Conservation (phyloP, 2,888 invertebrate genomes). For the Phania funesta region DNA sequence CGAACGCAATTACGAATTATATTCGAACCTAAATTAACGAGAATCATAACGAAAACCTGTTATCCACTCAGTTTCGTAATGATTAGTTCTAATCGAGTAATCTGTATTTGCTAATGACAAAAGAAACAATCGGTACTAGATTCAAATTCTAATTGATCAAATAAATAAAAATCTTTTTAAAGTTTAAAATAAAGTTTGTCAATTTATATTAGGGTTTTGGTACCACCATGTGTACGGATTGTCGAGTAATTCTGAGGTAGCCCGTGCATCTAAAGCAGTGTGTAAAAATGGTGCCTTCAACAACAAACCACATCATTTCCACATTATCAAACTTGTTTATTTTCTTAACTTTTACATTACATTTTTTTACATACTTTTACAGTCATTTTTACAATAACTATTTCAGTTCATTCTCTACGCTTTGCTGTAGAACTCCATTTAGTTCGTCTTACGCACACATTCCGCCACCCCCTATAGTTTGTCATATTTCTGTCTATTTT, state of each 20-base stretch:
- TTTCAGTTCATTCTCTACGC: slow-evolving; percentile 10
- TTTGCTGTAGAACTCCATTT: not conserved
- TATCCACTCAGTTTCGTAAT: too few relatives aligned
- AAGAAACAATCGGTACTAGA: too few relatives aligned
- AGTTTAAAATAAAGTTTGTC: too few relatives aligned
- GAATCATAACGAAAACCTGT: too few relatives aligned
- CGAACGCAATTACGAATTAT: too few relatives aligned
- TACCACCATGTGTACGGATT: not conserved
- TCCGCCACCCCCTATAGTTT: not conserved
- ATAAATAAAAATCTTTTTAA: too few relatives aligned
- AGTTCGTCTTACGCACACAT: not conserved
- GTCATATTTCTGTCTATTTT: slow-evolving; percentile 13
- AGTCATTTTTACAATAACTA: slow-evolving; percentile 23
- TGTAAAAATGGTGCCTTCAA: not conserved
- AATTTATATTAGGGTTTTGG: too few relatives aligned
- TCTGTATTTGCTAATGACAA: too few relatives aligned
- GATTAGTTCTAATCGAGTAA: too few relatives aligned
- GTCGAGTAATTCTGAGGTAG: not conserved
- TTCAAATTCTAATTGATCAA: too few relatives aligned
- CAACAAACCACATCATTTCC: slow-evolving; percentile 38
- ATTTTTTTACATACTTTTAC: too few relatives aligned
- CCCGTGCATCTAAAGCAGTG: not conserved
- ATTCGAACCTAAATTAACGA: too few relatives aligned
- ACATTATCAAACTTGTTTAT: slow-evolving; percentile 45
- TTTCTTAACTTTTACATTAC: slow-evolving; percentile 6